A percentile compares a stretch with the other conserved stretches of the same genome.
Evolutionary conservation across 2,797 vertebrate species (phyloP).

Genomic region (Aeoliscus strigatus): DNA sequence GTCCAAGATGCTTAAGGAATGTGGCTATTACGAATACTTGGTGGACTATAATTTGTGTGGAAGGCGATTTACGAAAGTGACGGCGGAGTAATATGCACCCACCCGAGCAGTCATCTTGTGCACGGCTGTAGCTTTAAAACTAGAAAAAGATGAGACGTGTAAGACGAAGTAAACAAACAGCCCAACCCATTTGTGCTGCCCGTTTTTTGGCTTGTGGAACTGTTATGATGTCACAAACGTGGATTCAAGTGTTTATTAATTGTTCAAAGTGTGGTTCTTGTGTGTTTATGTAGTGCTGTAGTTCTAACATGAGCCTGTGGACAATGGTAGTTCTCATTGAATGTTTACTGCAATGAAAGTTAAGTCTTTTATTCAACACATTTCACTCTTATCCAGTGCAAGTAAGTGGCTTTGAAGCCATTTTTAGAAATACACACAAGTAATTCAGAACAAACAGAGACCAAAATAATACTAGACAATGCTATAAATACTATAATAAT

Average conservation of each 20-base stretch:
- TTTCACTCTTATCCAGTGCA: constrained; percentile 67
- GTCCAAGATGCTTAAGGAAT: background rate
- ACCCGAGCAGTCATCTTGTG: background rate
- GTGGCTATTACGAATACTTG: constrained; percentile 9
- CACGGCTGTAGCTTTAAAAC: too few relatives aligned
- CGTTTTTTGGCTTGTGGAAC: too few relatives aligned
- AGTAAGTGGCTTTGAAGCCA: constrained; percentile 52
- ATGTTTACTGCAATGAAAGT: constrained; percentile 15
- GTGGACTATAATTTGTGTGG: constrained; percentile 71
- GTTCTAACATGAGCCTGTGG: constrained; percentile 1
- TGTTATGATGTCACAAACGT: too few relatives aligned
- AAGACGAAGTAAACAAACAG: too few relatives aligned
- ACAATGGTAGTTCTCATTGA: constrained; percentile 49
- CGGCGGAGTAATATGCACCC: constrained; percentile 71
- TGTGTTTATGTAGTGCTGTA: too few relatives aligned
- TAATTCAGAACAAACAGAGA: constrained; percentile 53
- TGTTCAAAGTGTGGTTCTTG: too few relatives aligned
- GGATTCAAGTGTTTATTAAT: too few relatives aligned
- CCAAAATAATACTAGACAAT: constrained; percentile 56
- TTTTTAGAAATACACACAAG: constrained; percentile 49
- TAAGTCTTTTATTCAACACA: constrained; percentile 46
- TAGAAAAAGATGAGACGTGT: too few relatives aligned
- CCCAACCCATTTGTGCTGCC: too few relatives aligned
- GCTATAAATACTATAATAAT: constrained; percentile 65
- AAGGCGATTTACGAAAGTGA: constrained; percentile 51